Conservation (phyloP, 2,113 vertebrate genomes). For the Oriolus oriolus region DNA sequence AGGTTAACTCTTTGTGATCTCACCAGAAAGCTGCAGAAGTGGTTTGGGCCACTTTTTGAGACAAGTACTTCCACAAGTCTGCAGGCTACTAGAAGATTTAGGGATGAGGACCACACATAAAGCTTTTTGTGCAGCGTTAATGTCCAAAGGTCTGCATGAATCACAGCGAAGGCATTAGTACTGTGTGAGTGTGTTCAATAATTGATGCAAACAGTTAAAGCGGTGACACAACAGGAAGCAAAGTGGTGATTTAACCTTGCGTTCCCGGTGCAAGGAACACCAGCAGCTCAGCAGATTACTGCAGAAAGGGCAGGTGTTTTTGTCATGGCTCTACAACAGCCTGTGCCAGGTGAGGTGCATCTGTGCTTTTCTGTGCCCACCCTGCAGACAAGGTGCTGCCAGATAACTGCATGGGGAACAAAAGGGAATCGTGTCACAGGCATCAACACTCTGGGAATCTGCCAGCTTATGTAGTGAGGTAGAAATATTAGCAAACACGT, state of each 20-base stretch:
- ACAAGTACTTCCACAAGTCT: neutral
- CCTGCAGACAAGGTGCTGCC: neutral
- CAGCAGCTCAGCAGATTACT: neutral
- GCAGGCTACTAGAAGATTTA: neutral
- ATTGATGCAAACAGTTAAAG: conserved; percentile 7
- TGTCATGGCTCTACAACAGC: neutral
- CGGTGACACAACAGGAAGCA: neutral
- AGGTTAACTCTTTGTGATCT: neutral
- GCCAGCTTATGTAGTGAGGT: conserved; percentile 36
- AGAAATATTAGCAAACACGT: conserved; percentile 8
- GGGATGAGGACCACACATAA: neutral
- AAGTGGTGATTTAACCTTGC: conserved; percentile 12
- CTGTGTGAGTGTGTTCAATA: neutral
- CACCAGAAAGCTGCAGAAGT: neutral
- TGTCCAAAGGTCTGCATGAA: neutral
- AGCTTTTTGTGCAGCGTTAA: neutral
- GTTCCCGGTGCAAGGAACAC: neutral
- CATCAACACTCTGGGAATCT: neutral
- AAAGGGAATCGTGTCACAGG: neutral
- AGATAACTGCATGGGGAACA: neutral
- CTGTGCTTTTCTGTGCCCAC: neutral
- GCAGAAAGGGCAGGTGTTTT: neutral
- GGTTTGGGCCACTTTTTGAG: neutral
- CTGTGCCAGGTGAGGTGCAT: neutral
- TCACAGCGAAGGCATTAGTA: neutral